phyloP scores from a whole-genome alignment of 1,140 invertebrate genomes.

The Polyergus mexicanus region DNA sequence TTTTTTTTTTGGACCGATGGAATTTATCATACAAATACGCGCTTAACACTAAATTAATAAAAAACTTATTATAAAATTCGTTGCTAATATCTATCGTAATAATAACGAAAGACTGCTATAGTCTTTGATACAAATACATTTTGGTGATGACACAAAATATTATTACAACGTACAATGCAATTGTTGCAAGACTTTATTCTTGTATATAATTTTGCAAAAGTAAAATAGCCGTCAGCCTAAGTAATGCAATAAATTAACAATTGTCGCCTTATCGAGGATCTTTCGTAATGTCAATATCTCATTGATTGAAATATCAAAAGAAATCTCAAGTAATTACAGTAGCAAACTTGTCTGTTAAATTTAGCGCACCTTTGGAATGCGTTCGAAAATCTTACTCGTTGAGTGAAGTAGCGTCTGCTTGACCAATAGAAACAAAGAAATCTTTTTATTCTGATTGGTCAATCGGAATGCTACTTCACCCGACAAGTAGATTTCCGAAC shows the following conservation, averaged over 20 bases:
- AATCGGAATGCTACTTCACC: too few relatives aligned
- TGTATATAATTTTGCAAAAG: background rate
- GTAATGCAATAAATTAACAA: background rate
- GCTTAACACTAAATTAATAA: background rate
- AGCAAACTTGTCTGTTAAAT: background rate
- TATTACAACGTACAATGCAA: background rate
- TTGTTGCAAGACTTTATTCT: background rate
- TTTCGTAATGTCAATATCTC: background rate
- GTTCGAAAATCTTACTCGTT: too few relatives aligned
- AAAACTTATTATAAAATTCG: background rate
- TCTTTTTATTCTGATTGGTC: too few relatives aligned
- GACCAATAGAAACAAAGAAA: too few relatives aligned
- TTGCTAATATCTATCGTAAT: background rate
- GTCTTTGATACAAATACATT: background rate
- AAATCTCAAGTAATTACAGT: background rate
- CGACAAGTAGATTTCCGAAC: too few relatives aligned
- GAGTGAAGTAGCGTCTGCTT: too few relatives aligned
- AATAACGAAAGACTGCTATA: background rate
- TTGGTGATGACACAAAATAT: too few relatives aligned
- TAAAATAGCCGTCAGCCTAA: background rate
- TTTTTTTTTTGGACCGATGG: background rate
- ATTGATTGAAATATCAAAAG: background rate
- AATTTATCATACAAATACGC: background rate
- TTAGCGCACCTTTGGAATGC: background rate
- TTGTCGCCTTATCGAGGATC: background rate